Evolutionary conservation across 2,888 invertebrate genomes (phyloP).

Genomic region (Monoplex corrugatus): DNA sequence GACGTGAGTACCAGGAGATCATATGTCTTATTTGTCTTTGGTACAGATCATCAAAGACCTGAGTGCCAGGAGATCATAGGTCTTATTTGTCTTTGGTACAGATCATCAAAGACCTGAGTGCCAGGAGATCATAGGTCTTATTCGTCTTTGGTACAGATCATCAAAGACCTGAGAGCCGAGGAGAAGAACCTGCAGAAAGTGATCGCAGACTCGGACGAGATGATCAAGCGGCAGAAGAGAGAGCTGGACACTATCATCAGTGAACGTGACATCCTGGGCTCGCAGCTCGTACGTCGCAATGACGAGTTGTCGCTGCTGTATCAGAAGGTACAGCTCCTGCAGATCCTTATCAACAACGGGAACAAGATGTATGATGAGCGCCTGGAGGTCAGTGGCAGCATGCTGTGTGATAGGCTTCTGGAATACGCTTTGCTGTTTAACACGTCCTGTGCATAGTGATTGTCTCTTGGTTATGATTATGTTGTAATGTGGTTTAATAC

Average conservation of each 20-base stretch:
- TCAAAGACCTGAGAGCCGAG: slow-evolving; percentile 86
- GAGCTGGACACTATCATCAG: slow-evolving; percentile 86
- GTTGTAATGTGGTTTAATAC: background rate
- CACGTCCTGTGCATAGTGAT: no score
- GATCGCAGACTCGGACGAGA: slow-evolving; percentile 87
- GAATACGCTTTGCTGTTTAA: no score
- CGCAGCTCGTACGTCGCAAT: slow-evolving; percentile 91
- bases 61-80: no score
- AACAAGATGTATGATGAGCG: slow-evolving; percentile 90
- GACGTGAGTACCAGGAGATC: no score
- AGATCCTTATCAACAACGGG: slow-evolving; percentile 89
- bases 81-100: no score
- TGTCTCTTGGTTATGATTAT: no score
- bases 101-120: no score
- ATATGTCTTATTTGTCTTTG: no score
- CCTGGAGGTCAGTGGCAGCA: slow-evolving; percentile 85
- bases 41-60: no score
- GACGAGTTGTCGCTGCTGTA: slow-evolving; percentile 90
- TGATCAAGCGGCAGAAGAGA: slow-evolving; percentile 87
- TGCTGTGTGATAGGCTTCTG: background rate
- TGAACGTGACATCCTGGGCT: slow-evolving; percentile 89
- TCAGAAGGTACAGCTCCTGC: slow-evolving; percentile 90
- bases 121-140: no score
- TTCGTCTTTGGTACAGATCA: slow-evolving; percentile 83
- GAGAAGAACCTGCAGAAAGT: slow-evolving; percentile 88